These are phyloP conservation scores for Globicephala melas DNA, from an alignment of 2,113 vertebrate genomes.

Conservation along the genomic window DNA sequence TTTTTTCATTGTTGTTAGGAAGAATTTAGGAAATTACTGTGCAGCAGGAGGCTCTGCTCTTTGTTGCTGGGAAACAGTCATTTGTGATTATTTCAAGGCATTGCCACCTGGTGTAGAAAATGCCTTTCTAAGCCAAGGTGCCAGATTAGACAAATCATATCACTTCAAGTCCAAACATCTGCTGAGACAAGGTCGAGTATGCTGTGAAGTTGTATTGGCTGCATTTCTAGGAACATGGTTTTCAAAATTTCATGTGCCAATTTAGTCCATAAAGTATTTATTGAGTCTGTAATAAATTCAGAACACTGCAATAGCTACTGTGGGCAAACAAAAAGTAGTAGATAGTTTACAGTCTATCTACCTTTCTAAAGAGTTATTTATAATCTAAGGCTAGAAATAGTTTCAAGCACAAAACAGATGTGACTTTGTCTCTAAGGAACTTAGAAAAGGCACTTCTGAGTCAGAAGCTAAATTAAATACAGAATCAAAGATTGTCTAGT, in stretches of 20 bases:
- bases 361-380: constrained; percentile 14
- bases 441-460: background rate
- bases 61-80: constrained; percentile 44
- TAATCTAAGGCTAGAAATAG: constrained; percentile 27
- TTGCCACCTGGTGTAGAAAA: constrained; percentile 67
- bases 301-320: background rate
- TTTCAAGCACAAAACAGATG: constrained; percentile 16
- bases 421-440: constrained; percentile 35
- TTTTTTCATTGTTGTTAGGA: background rate
- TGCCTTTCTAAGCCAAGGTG: constrained; percentile 55
- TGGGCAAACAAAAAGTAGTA: background rate
- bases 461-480: background rate
- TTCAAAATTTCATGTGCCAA: constrained; percentile 52
- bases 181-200: background rate
- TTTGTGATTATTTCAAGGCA: constrained; percentile 59
- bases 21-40: constrained; percentile 22
- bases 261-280: constrained; percentile 60
- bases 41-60: background rate
- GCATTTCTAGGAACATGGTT: background rate
- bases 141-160: constrained; percentile 63
- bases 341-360: background rate
- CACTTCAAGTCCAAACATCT: constrained; percentile 58
- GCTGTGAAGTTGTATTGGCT: background rate
- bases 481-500: background rate
- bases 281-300: constrained; percentile 25